Base-by-base conservation (phyloP, 2,797 vertebrate genomes). In the Syndactyla subalaris region DNA sequence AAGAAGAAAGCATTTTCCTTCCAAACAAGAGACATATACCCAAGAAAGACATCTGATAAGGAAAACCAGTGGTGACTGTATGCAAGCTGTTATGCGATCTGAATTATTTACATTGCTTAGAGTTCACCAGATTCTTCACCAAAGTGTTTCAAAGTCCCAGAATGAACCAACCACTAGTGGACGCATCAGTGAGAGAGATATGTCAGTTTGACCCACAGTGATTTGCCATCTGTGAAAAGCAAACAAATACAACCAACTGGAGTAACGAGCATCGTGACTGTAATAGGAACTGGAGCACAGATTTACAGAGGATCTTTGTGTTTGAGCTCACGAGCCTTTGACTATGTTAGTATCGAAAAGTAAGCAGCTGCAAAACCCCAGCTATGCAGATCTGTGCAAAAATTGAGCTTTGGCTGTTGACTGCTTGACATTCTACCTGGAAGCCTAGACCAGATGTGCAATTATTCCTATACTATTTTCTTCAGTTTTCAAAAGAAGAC, bases 141-240 rank as follows among this genome's bases (percentile, higher is more conserved):
- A 0, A 83, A 74, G 41, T 52, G 38, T 49, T 88, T 70, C 30
- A 6, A 85, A 73, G 77, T 45, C 62, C 46, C 39, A 46, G 52
- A 26, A 36, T 89, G 61, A 85, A 23, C 43, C 24, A 41, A 62
- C 36, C 32, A 39, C 18, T 6, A 27, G 22, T 43, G 45, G 41
- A 71, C 65, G 41, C 67, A 70, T 57, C 55, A 39, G 55, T 58
- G 83, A 85, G 63, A 43, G 38, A 88, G 71, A 74, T 67, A 74
- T 67, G 74, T 84, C 94, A 71, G 48, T 63, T 54, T 92, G 80
- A 89, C 63, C 67, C 71, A 38, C 0, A 0, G 32, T 8, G 4
- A 79, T 93, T 82, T 94, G 80, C 89, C 83, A 55, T 48, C 63
- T 82, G 68, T 77, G 86, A 63, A 96, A 94, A 95, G n/a, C 80